phyloP scores from a whole-genome alignment of 1,140 invertebrate species.

The Lamellibrachia luymesi region DNA sequence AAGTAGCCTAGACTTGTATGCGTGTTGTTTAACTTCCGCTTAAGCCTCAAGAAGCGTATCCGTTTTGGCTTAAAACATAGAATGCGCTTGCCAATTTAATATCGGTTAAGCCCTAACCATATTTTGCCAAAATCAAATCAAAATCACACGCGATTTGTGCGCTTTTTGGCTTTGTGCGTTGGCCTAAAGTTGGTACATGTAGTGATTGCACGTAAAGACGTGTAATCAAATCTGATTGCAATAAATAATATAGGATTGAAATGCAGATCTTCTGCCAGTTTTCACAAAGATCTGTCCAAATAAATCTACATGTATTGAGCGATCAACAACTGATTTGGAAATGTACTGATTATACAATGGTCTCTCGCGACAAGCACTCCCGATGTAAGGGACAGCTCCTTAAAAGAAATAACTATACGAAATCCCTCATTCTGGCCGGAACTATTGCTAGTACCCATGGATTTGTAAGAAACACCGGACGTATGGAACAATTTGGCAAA shows the following conservation, averaged over 20 bases:
- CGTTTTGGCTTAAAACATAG: not conserved
- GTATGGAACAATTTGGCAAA: too few species aligned
- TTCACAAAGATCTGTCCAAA: not conserved
- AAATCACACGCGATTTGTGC: not conserved
- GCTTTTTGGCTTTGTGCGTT: not conserved
- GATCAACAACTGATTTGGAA: too few species aligned
- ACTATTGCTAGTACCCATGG: too few species aligned
- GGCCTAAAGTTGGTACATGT: not conserved
- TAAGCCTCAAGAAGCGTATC: not conserved
- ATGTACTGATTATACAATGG: too few species aligned
- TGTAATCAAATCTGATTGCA: not conserved
- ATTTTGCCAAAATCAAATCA: too few species aligned
- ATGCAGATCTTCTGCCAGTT: not conserved
- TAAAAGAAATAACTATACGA: too few species aligned
- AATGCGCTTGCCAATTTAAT: too few species aligned
- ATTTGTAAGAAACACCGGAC: too few species aligned
- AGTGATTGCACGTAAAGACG: not conserved
- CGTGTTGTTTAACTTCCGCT: not conserved
- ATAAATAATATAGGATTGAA: slow-evolving; percentile 2
- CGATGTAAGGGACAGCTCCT: too few species aligned
- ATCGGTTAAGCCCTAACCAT: too few species aligned
- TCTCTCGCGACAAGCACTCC: too few species aligned
- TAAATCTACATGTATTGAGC: not conserved
- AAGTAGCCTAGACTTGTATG: not conserved
- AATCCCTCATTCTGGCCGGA: too few species aligned